phyloP scores from a whole-genome alignment of 1,140 invertebrate genomes.

The Papilio machaon region DNA sequence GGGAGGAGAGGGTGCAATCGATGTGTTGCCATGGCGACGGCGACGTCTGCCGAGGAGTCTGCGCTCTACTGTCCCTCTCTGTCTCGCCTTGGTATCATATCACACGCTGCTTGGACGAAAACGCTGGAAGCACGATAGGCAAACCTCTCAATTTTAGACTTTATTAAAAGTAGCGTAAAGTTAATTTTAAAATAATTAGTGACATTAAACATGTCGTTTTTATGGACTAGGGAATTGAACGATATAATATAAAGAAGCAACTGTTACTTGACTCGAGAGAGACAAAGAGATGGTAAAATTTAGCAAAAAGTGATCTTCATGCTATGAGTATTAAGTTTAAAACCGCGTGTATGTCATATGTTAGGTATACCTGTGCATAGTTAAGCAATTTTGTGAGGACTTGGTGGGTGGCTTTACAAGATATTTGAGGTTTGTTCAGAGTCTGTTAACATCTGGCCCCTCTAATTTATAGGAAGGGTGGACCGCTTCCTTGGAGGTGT shows the following conservation, averaged over 20 bases:
- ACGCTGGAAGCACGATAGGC: constrained; percentile 38
- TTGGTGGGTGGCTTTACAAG: constrained; percentile 77
- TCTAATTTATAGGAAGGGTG: constrained; percentile 75
- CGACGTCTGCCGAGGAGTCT: constrained; percentile 81
- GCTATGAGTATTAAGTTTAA: constrained; percentile 43
- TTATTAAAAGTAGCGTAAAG: not conserved
- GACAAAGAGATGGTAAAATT: constrained; percentile 62
- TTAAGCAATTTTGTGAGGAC: constrained; percentile 53
- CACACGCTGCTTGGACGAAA: constrained; percentile 54
- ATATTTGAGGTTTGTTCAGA: constrained; percentile 77
- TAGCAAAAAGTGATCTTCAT: constrained; percentile 51
- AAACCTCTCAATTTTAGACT: constrained; percentile 37
- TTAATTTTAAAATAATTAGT: constrained; percentile 22
- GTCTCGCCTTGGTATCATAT: constrained; percentile 78
- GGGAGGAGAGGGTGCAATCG: constrained; percentile 70
- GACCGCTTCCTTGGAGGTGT: constrained; percentile 67
- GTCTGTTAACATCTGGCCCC: constrained; percentile 79
- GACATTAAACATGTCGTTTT: constrained; percentile 39
- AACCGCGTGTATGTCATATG: constrained; percentile 35
- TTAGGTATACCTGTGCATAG: constrained; percentile 61
- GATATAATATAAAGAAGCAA: constrained; percentile 79
- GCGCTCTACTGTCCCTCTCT: constrained; percentile 79
- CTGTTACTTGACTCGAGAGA: constrained; percentile 70
- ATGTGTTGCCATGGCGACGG: constrained; percentile 78
- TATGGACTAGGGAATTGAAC: constrained; percentile 48